Evolutionary conservation across 2,888 invertebrate genomes (phyloP).

Genomic region (Dynastes tityus): DNA sequence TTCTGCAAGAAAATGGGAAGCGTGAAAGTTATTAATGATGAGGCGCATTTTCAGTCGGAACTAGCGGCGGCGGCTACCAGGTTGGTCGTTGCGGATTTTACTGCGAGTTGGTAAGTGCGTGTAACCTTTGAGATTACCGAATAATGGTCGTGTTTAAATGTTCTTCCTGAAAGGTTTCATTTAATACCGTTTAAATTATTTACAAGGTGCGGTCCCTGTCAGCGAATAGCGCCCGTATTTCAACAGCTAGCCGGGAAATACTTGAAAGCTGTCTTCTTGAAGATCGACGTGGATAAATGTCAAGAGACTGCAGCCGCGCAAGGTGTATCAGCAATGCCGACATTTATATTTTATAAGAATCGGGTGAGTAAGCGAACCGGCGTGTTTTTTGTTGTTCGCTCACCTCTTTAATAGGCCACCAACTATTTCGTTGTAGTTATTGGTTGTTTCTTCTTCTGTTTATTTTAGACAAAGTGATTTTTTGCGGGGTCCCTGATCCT

Average conservation of each 20-base stretch:
- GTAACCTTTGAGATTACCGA: conserved; percentile 35
- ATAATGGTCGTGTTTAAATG: neutral
- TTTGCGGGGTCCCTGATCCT: too few species aligned
- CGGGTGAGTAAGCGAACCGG: conserved; percentile 76
- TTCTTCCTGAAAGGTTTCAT: conserved; percentile 53
- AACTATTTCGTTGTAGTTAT: neutral
- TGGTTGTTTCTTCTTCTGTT: too few species aligned
- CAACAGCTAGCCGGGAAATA: conserved; percentile 91
- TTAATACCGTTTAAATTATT: neutral
- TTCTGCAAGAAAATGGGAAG: conserved; percentile 62
- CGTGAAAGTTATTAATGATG: conserved; percentile 80
- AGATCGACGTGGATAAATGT: conserved; percentile 96
- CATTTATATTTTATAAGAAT: conserved; percentile 95
- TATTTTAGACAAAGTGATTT: conserved; percentile 78
- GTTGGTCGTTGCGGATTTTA: conserved; percentile 95
- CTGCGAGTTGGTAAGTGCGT: conserved; percentile 87
- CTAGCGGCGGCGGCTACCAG: conserved; percentile 88
- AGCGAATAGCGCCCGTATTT: conserved; percentile 93
- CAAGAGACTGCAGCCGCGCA: conserved; percentile 90
- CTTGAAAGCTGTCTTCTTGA: conserved; percentile 90
- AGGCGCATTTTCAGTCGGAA: conserved; percentile 89
- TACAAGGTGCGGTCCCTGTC: conserved; percentile 96
- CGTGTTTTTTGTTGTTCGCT: neutral
- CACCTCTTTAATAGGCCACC: neutral
- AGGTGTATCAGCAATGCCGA: conserved; percentile 97